Evolutionary conservation across 2,113 vertebrate genomes (phyloP).

Genomic region (Pholis gunnellus): DNA sequence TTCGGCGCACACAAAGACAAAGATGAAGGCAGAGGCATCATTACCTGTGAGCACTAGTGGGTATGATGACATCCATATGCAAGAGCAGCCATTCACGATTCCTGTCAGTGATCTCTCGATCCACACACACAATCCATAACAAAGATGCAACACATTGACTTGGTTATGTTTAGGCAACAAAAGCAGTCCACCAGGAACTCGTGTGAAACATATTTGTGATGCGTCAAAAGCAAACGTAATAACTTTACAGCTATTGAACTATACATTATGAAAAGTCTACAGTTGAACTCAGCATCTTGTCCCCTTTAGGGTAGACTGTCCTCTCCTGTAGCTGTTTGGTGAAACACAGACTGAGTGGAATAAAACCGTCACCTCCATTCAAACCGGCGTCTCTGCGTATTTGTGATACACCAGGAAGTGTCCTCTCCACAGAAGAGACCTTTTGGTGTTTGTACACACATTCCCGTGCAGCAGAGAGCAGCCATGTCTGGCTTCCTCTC

Average conservation of each 20-base stretch:
- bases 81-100: constrained; percentile 22
- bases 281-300: too few species aligned
- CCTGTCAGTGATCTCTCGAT: not conserved
- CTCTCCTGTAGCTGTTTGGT: too few species aligned
- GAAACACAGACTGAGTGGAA: too few species aligned
- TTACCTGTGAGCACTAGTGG: constrained; percentile 54
- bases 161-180: too few species aligned
- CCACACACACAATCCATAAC: too few species aligned
- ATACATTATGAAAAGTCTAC: too few species aligned
- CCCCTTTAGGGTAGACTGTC: too few species aligned
- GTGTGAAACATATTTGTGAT: too few species aligned
- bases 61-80: constrained; percentile 71
- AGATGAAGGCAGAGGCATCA: constrained; percentile 52
- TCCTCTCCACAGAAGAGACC: not conserved
- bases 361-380: constrained; percentile 25
- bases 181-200: too few species aligned
- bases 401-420: constrained; percentile 11
- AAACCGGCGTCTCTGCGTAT: not conserved
- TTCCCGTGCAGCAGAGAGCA: not conserved
- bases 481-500: not conserved
- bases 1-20: constrained; percentile 18
- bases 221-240: too few species aligned
- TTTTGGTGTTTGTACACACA: not conserved
- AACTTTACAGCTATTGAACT: too few species aligned
- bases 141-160: too few species aligned